These are phyloP conservation scores for Parnassius smintheus DNA, from an alignment of 2,888 invertebrate species.

Conservation along the genomic window DNA sequence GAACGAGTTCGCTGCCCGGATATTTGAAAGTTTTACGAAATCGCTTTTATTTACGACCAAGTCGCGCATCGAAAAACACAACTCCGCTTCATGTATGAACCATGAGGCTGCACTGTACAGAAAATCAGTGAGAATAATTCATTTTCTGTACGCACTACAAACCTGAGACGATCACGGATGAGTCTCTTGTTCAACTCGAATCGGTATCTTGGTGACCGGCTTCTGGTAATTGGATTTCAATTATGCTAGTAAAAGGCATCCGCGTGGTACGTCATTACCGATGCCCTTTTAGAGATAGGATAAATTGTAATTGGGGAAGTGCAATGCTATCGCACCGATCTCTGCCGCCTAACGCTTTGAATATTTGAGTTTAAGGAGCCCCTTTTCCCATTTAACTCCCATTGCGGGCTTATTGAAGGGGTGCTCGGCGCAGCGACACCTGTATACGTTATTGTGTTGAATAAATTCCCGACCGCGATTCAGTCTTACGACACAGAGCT, in stretches of 20 bases:
- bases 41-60: constrained; percentile 60
- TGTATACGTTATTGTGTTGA: constrained; percentile 77
- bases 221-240: constrained; percentile 79
- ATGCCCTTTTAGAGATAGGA: constrained; percentile 72
- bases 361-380: constrained; percentile 57
- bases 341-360: constrained; percentile 65
- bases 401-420: constrained; percentile 68
- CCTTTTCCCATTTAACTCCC: constrained; percentile 66
- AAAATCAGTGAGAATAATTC: constrained; percentile 79
- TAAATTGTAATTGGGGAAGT: constrained; percentile 75
- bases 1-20: constrained; percentile 47
- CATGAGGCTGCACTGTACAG: constrained; percentile 73
- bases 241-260: constrained; percentile 68
- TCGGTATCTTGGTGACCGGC: constrained; percentile 65
- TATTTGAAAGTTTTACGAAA: constrained; percentile 62
- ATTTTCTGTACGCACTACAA: constrained; percentile 79
- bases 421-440: constrained; percentile 69
- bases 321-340: constrained; percentile 59
- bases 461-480: constrained; percentile 65
- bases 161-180: constrained; percentile 68
- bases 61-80: constrained; percentile 68
- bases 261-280: constrained; percentile 70
- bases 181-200: constrained; percentile 59
- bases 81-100: constrained; percentile 81
- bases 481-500: constrained; percentile 51